Percentiles rank a stretch among this genome's conserved stretches.
Evolutionary conservation across 1,140 invertebrate species (phyloP).

Genomic region (Parasteatoda tepidariorum): DNA sequence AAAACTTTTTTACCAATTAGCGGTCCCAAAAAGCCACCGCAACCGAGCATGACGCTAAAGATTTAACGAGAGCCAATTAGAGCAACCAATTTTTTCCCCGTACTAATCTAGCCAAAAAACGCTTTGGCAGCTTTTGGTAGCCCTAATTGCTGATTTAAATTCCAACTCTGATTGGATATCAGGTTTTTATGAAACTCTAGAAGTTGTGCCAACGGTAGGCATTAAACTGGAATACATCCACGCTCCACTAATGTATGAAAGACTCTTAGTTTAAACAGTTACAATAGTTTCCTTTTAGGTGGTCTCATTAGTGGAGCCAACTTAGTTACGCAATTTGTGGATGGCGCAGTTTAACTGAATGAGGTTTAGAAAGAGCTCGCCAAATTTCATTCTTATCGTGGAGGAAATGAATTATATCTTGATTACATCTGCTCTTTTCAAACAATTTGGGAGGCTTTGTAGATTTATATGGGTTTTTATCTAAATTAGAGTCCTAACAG

Average conservation of each 20-base stretch:
- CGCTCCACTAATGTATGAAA: background rate
- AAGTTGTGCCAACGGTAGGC: background rate
- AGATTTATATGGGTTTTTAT: too few relatives aligned
- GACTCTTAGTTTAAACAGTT: background rate
- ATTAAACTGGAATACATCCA: background rate
- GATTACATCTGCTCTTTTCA: background rate
- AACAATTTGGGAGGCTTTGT: too few relatives aligned
- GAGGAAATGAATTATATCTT: background rate
- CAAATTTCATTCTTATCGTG: background rate
- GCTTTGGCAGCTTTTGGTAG: background rate
- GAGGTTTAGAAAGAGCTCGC: background rate
- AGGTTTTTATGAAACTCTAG: background rate
- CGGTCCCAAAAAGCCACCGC: slow-evolving; percentile 19
- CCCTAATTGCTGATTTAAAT: background rate
- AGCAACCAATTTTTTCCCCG: background rate
- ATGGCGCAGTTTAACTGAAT: background rate
- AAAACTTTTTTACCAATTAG: slow-evolving; percentile 40
- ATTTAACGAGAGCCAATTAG: slow-evolving; percentile 43
- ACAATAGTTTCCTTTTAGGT: background rate
- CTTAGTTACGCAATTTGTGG: background rate
- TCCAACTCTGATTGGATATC: background rate
- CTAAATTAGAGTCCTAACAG: too few relatives aligned
- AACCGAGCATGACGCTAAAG: slow-evolving; percentile 14
- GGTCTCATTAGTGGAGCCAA: background rate
- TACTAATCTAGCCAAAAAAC: background rate